Evolutionary conservation across 2,113 vertebrate species (phyloP).

Genomic region (Conger conger): DNA sequence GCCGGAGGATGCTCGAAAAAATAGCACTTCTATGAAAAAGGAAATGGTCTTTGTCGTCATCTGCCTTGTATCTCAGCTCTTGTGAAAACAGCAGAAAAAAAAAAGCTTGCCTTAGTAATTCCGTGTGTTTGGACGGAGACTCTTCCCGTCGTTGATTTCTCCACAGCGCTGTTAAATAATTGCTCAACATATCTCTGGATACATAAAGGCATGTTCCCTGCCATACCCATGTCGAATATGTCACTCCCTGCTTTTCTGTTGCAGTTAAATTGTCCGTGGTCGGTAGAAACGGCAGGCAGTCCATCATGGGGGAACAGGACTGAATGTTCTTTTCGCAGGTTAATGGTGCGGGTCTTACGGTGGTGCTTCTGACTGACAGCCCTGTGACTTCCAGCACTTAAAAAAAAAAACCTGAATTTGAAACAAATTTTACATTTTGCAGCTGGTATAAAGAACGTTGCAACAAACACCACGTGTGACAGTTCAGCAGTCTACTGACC

Average conservation of each 20-base stretch:
- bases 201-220: constrained; percentile 53
- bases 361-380: not conserved
- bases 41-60: not conserved
- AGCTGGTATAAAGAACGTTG: not conserved
- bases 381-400: not conserved
- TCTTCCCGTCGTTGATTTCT: constrained; percentile 44
- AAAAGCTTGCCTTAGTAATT: constrained; percentile 50
- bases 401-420: no score
- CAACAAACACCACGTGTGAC: not conserved
- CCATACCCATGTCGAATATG: constrained; percentile 39
- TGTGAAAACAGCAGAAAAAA: constrained; percentile 28
- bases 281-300: constrained; percentile 21
- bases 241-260: constrained; percentile 22
- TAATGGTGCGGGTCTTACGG: constrained; percentile 11
- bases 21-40: not conserved
- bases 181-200: constrained; percentile 50
- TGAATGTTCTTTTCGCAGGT: not conserved
- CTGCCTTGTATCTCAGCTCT: not conserved
- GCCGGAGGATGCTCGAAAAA: not conserved
- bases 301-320: constrained; percentile 20
- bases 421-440: no score
- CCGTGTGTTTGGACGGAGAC: constrained; percentile 41
- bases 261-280: constrained; percentile 16
- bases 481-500: not conserved
- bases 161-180: constrained; percentile 53